Percentiles rank a stretch among this genome's conserved stretches.
Conservation (phyloP, 2,888 invertebrate genomes). For the Toxonevra muliebris region DNA sequence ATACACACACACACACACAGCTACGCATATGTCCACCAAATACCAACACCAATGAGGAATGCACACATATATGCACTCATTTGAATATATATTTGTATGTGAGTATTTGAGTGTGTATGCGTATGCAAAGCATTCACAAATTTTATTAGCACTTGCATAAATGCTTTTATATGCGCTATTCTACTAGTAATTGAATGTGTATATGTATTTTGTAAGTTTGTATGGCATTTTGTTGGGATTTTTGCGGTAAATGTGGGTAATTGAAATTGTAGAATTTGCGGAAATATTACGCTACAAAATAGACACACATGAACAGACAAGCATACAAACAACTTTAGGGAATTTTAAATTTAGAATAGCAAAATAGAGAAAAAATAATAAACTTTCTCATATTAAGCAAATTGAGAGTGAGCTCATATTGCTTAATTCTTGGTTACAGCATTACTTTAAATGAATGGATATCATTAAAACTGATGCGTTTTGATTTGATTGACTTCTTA, state of each 20-base stretch:
- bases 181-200: background rate
- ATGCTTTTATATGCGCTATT: slow-evolving; percentile 13
- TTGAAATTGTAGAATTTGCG: slow-evolving; percentile 28
- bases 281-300: background rate
- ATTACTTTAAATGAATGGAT: no score
- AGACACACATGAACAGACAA: no score
- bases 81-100: background rate
- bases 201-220: background rate
- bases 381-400: no score
- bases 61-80: background rate
- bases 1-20: no score
- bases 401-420: no score
- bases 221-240: slow-evolving; percentile 1
- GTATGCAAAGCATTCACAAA: background rate
- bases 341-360: no score
- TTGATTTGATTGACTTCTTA: no score
- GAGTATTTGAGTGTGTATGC: background rate
- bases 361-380: no score
- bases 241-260: slow-evolving; percentile 26
- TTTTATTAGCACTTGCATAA: slow-evolving; percentile 19
- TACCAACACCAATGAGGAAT: background rate
- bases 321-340: no score
- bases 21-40: no score
- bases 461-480: no score
- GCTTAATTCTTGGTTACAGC: no score